Conservation (phyloP, 2,797 vertebrate genomes). For the Amazona finschi region DNA sequence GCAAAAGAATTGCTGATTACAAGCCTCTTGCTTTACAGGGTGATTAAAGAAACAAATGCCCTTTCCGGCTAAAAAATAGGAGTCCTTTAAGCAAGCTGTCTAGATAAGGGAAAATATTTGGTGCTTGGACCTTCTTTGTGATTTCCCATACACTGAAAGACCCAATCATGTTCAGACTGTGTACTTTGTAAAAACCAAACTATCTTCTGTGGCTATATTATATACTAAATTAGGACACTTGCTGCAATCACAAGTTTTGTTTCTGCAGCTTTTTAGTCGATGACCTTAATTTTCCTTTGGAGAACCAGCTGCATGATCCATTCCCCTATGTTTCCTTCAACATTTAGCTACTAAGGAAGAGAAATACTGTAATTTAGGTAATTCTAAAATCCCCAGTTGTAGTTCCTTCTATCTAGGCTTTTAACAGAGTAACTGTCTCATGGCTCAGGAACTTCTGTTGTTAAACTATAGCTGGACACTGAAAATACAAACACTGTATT, state of each 20-base stretch:
- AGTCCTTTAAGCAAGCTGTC: constrained; percentile 73
- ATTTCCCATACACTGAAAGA: background rate
- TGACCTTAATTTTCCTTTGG: background rate
- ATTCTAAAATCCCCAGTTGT: background rate
- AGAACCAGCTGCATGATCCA: background rate
- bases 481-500: background rate
- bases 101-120: constrained; percentile 73
- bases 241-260: background rate
- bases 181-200: background rate
- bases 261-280: background rate
- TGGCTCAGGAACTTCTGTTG: background rate
- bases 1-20: constrained; percentile 13
- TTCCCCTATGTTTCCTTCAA: background rate
- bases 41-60: constrained; percentile 58
- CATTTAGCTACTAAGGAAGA: background rate
- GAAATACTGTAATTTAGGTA: background rate
- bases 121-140: constrained; percentile 1
- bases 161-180: background rate
- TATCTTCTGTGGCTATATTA: background rate
- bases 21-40: constrained; percentile 35
- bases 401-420: background rate
- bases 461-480: background rate
- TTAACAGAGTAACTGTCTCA: background rate
- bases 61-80: constrained; percentile 63
- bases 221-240: background rate